phyloP scores from a whole-genome alignment of 1,140 invertebrate species.

The Diplogasteroides magnus region DNA sequence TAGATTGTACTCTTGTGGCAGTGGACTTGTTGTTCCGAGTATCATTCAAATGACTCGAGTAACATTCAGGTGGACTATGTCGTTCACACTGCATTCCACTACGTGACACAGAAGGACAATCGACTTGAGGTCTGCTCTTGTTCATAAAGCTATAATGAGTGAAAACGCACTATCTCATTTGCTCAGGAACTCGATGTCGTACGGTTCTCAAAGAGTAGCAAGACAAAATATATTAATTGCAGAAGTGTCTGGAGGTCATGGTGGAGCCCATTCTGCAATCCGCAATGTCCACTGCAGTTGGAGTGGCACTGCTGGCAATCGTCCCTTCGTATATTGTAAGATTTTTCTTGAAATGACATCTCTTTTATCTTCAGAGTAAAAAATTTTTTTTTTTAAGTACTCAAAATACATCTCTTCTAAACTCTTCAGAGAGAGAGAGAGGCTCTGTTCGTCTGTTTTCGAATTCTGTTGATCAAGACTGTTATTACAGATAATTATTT shows the following conservation, averaged over 20 bases:
- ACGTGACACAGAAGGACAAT: constrained; percentile 31
- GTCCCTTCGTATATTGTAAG: constrained; percentile 48
- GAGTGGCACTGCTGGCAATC: constrained; percentile 42
- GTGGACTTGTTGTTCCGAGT: neutral
- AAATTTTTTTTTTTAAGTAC: too few relatives aligned
- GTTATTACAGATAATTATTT: too few relatives aligned
- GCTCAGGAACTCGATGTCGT: too few relatives aligned
- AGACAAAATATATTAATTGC: constrained; percentile 12
- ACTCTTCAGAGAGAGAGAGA: too few relatives aligned
- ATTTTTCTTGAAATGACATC: too few relatives aligned
- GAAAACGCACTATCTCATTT: too few relatives aligned
- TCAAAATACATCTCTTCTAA: too few relatives aligned
- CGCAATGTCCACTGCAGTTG: constrained; percentile 37
- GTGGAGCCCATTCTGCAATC: constrained; percentile 42
- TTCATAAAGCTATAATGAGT: too few relatives aligned
- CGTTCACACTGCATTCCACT: constrained; percentile 48
- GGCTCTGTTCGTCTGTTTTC: too few relatives aligned
- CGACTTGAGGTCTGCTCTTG: constrained; percentile 32
- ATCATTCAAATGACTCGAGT: neutral
- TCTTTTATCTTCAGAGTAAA: too few relatives aligned
- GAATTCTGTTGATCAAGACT: too few relatives aligned
- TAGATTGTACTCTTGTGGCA: neutral
- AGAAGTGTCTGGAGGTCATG: constrained; percentile 39
- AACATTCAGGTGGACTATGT: constrained; percentile 44
- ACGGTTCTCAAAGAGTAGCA: constrained; percentile 3